Percentiles rank a stretch among this genome's conserved stretches.
phyloP scores from a whole-genome alignment of 2,797 vertebrate genomes.

The Australoheros facetus region DNA sequence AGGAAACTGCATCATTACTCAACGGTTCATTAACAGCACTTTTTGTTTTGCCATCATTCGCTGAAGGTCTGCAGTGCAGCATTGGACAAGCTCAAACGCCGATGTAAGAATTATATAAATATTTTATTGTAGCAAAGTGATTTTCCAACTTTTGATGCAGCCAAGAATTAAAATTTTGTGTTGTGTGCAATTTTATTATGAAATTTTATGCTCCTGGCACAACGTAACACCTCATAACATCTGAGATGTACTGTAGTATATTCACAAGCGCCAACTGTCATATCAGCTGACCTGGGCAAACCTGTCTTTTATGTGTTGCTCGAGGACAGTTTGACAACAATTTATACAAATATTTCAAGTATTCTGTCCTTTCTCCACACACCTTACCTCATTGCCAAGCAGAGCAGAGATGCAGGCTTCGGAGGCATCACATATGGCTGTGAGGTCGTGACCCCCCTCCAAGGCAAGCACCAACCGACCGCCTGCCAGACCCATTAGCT shows the following conservation, averaged over 20 bases:
- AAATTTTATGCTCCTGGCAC: no score
- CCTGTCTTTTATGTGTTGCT: neutral
- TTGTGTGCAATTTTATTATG: no score
- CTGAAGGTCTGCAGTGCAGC: neutral
- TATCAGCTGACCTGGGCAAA: neutral
- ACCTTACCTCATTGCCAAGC: constrained; percentile 93
- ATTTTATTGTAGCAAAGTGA: no score
- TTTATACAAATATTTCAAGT: constrained; percentile 10
- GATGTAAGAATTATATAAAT: neutral
- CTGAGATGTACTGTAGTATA: neutral
- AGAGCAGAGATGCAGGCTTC: constrained; percentile 96
- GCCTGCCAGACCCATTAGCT: constrained; percentile 95
- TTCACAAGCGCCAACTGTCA: neutral
- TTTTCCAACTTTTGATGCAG: no score
- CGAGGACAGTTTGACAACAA: constrained; percentile 9
- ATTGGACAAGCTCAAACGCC: neutral
- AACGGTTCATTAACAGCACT: neutral
- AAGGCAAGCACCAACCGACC: constrained; percentile 93
- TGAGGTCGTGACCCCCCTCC: constrained; percentile 98
- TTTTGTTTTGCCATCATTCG: neutral
- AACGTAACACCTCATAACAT: no score
- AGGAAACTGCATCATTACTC: neutral
- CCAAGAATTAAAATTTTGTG: no score
- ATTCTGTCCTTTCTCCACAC: constrained; percentile 13
- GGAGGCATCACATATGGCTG: constrained; percentile 96